Conservation (phyloP, 2,888 invertebrate genomes). For the Yponomeuta malinellus region DNA sequence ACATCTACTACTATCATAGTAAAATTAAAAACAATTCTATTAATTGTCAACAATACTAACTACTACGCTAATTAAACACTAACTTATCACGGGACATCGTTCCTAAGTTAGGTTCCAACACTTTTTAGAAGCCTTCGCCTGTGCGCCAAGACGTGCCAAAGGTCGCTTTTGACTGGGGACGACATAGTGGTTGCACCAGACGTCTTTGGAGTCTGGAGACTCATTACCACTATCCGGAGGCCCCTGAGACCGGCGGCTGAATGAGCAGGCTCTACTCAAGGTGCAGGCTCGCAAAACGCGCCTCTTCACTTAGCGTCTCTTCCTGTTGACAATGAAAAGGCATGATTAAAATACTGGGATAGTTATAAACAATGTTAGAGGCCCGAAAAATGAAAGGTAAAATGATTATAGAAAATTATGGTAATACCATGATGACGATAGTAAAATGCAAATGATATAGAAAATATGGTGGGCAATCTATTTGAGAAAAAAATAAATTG, state of each 20-base stretch:
- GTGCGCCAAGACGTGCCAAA: too few relatives aligned
- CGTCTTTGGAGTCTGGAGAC: neutral
- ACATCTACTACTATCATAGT: too few relatives aligned
- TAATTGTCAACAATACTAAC: too few relatives aligned
- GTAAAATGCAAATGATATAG: too few relatives aligned
- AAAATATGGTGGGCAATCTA: too few relatives aligned
- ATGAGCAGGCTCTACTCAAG: constrained; percentile 11
- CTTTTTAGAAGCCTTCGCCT: too few relatives aligned
- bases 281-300: constrained; percentile 3
- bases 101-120: too few relatives aligned
- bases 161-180: too few relatives aligned
- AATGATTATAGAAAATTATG: neutral
- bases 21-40: too few relatives aligned
- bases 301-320: neutral
- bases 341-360: neutral
- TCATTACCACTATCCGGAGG: neutral
- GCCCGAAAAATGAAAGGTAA: neutral
- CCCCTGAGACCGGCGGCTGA: neutral
- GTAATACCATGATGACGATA: too few relatives aligned
- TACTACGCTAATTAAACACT: too few relatives aligned
- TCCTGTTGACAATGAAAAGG: constrained; percentile 15
- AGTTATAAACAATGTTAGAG: neutral
- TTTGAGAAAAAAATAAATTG: neutral
- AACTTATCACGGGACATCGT: too few relatives aligned
- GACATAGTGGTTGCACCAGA: neutral